A percentile compares a stretch with the other conserved stretches of the same genome.
phyloP scores from a whole-genome alignment of 2,113 vertebrate genomes.

The Mirounga angustirostris region DNA sequence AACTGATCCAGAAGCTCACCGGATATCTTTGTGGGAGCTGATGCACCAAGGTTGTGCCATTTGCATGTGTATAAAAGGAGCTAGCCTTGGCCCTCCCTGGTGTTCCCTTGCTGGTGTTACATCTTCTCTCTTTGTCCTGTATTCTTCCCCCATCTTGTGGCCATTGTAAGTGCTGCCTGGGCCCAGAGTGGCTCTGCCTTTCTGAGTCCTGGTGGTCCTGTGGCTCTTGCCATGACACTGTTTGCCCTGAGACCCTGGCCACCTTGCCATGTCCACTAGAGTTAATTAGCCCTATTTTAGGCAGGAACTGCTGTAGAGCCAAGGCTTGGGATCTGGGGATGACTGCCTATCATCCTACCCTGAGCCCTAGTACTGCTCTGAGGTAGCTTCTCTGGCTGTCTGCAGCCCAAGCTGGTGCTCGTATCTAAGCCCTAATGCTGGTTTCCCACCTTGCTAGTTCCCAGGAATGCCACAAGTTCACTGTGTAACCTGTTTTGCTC shows the following conservation, averaged over 20 bases:
- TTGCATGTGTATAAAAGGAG: not conserved
- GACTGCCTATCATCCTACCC: not conserved
- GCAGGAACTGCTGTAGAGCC: not conserved
- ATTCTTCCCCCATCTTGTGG: not conserved
- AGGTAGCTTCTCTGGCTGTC: not conserved
- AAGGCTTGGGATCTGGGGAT: not conserved
- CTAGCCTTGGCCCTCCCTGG: not conserved
- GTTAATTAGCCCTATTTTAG: not conserved
- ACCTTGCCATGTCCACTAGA: not conserved
- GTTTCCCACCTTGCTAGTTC: not conserved
- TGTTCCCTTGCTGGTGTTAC: not conserved
- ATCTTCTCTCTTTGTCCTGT: not conserved
- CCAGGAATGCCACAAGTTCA: not conserved
- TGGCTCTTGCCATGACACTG: not conserved
- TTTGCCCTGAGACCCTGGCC: not conserved
- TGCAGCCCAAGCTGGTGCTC: not conserved
- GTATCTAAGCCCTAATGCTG: not conserved
- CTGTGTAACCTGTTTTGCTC: not conserved
- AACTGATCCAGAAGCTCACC: not conserved
- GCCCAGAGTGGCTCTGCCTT: not conserved
- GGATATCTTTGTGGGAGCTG: not conserved
- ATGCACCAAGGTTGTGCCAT: not conserved
- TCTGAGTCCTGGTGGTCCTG: not conserved
- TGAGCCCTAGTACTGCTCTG: not conserved
- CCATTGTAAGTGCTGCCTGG: not conserved